These are phyloP conservation scores for Chaetura pelagica DNA, from an alignment of 2,113 vertebrate genomes.

Conservation along the genomic window DNA sequence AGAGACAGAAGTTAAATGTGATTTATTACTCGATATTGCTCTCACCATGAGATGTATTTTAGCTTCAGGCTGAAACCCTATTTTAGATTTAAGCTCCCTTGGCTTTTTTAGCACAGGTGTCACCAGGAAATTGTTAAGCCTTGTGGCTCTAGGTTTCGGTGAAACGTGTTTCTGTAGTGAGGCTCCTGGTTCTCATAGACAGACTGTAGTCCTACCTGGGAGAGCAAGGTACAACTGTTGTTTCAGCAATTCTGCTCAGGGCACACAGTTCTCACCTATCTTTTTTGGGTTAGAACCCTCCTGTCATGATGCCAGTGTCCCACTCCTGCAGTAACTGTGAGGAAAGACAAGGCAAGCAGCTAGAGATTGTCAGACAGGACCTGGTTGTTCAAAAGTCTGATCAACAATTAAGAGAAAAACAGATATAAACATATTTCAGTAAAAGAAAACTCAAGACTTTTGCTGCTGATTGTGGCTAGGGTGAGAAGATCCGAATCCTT, in stretches of 20 bases:
- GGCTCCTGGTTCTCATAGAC: neutral
- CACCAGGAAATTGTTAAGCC: neutral
- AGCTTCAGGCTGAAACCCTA: neutral
- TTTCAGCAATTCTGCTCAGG: neutral
- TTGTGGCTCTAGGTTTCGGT: neutral
- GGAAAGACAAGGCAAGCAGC: neutral
- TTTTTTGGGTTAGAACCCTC: neutral
- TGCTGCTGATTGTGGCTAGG: neutral
- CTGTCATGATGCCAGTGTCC: neutral
- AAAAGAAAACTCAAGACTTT: neutral
- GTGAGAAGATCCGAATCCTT: neutral
- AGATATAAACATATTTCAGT: neutral
- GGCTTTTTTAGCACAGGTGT: neutral
- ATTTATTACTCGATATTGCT: neutral
- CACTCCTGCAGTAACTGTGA: neutral
- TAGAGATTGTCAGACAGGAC: neutral
- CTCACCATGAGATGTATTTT: neutral
- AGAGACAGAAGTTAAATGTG: neutral
- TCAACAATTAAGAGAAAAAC: neutral
- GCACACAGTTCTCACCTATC: rapidly evolving
- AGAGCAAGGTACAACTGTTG: neutral
- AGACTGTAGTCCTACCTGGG: neutral
- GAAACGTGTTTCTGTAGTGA: neutral
- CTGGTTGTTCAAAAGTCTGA: neutral
- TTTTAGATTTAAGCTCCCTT: neutral